phyloP scores from a whole-genome alignment of 2,113 vertebrate species.

The Sorex araneus region DNA sequence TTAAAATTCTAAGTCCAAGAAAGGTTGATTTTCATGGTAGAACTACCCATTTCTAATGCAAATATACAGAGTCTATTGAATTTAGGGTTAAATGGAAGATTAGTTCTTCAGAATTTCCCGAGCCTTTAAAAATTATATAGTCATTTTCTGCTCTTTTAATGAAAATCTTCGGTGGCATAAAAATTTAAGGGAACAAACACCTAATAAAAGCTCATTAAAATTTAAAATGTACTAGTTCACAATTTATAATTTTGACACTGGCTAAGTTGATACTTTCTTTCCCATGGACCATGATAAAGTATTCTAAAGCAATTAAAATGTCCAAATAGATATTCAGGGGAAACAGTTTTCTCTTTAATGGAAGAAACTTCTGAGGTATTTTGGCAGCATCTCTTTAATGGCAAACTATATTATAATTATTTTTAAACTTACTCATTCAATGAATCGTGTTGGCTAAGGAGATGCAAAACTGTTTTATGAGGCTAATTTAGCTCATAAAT shows the following conservation, averaged over 20 bases:
- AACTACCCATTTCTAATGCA: conserved; percentile 29
- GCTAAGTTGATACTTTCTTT: neutral
- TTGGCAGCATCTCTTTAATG: neutral
- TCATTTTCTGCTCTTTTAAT: conserved; percentile 21
- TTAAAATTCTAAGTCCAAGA: neutral
- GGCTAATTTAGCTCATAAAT: neutral
- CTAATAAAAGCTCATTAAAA: conserved; percentile 57
- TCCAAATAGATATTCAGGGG: neutral
- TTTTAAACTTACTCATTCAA: neutral
- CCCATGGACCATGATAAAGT: neutral
- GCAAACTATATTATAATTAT: neutral
- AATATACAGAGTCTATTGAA: neutral
- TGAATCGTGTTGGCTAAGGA: neutral
- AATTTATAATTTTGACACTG: conserved; percentile 41
- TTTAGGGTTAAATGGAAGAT: conserved; percentile 54
- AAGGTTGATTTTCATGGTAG: neutral
- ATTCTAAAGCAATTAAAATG: conserved; percentile 13
- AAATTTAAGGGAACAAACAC: conserved; percentile 31
- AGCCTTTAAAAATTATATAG: conserved; percentile 35
- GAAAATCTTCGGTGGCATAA: conserved; percentile 33
- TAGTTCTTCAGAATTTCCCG: conserved; percentile 39
- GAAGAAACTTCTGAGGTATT: conserved; percentile 47
- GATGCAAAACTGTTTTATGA: neutral
- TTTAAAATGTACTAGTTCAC: conserved; percentile 12
- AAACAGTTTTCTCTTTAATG: neutral